These are phyloP conservation scores for Centropus unirufus DNA, from an alignment of 2,113 vertebrate genomes.

Conservation along the genomic window DNA sequence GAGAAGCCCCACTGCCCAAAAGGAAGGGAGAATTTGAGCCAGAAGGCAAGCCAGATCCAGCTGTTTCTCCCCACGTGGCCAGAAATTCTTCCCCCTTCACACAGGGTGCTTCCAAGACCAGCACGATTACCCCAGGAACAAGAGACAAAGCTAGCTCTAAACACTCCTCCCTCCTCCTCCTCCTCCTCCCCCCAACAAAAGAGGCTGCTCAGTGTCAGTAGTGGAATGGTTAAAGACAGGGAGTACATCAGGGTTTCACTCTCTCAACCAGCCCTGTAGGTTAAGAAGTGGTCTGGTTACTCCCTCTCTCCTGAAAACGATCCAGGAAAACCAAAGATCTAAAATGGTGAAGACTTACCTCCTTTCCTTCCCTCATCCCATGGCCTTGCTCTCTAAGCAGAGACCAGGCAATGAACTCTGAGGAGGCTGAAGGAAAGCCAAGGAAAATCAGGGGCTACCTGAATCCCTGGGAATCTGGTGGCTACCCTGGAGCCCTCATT, in stretches of 20 bases:
- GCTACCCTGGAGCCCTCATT: constrained; percentile 66
- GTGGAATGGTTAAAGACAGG: constrained; percentile 61
- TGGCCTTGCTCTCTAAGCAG: constrained; percentile 56
- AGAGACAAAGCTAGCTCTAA: constrained; percentile 53
- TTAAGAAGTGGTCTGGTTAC: constrained; percentile 34
- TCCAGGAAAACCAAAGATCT: constrained; percentile 48
- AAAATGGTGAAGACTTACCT: constrained; percentile 55
- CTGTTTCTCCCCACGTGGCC: background rate
- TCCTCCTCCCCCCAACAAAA: constrained; percentile 33
- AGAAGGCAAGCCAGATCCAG: constrained; percentile 33
- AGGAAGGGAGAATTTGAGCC: constrained; percentile 47
- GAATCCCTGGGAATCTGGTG: constrained; percentile 64
- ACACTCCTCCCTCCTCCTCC: constrained; percentile 18
- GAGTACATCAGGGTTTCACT: constrained; percentile 20
- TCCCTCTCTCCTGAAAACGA: constrained; percentile 50
- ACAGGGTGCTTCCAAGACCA: constrained; percentile 14
- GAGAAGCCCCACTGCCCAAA: constrained; percentile 31
- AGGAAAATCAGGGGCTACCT: constrained; percentile 63
- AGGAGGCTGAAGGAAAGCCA: constrained; percentile 64
- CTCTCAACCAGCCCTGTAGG: constrained; percentile 24
- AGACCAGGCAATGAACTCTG: constrained; percentile 55
- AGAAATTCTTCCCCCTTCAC: constrained; percentile 55
- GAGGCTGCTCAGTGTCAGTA: constrained; percentile 31
- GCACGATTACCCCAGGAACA: constrained; percentile 35
- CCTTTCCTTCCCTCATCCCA: constrained; percentile 63